Percentiles rank a stretch among this genome's conserved stretches.
Evolutionary conservation across 2,888 invertebrate species (phyloP).

Genomic region (Hypsopygia costalis): DNA sequence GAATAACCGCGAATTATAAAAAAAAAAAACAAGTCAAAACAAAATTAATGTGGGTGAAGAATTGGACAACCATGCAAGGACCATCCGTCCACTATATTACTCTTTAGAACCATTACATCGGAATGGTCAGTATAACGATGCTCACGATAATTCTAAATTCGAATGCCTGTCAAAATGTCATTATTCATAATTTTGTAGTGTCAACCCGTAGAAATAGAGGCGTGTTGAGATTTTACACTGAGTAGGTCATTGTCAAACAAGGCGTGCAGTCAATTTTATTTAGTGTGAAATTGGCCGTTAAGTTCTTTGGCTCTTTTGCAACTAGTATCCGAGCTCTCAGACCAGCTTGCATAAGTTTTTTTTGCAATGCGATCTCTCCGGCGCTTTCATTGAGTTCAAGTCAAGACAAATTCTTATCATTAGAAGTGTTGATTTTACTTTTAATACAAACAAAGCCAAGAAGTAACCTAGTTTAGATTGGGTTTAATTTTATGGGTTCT

Average conservation of each 20-base stretch:
- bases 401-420: neutral
- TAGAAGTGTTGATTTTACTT: neutral
- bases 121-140: too few species aligned
- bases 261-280: constrained; percentile 55
- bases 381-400: constrained; percentile 7
- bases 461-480: too few species aligned
- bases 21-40: too few species aligned
- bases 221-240: constrained; percentile 35
- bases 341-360: constrained; percentile 56
- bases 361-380: constrained; percentile 30
- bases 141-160: too few species aligned
- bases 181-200: neutral
- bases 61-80: too few species aligned
- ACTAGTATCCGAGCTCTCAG: constrained; percentile 47
- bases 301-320: constrained; percentile 59
- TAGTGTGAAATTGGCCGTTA: constrained; percentile 65
- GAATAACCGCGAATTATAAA: too few species aligned
- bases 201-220: constrained; percentile 9
- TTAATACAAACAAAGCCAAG: too few species aligned
- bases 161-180: neutral
- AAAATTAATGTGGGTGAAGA: too few species aligned
- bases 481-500: too few species aligned
- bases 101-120: too few species aligned
- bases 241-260: constrained; percentile 72
- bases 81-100: too few species aligned